Evolutionary conservation across 2,113 vertebrate genomes (phyloP).

Genomic region (Solenodon paradoxus): DNA sequence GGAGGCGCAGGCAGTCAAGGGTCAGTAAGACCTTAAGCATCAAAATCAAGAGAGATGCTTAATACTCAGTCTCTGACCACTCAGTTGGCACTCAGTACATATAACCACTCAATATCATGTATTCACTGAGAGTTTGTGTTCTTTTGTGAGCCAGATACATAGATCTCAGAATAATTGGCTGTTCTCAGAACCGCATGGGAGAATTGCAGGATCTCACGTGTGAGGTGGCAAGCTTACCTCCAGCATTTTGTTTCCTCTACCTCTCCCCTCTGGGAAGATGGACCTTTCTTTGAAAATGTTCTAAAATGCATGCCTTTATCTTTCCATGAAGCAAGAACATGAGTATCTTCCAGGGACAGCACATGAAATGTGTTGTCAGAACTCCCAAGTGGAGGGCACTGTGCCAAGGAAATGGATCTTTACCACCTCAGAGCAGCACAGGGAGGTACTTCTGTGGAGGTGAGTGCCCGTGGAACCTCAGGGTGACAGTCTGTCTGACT

Average conservation of each 20-base stretch:
- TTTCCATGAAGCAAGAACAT: neutral
- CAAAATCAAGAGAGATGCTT: neutral
- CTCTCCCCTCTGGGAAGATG: neutral
- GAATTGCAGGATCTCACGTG: neutral
- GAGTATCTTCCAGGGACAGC: neutral
- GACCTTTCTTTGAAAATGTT: neutral
- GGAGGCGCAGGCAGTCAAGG: neutral
- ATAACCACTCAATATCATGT: neutral
- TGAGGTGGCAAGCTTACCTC: neutral
- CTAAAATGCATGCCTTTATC: neutral
- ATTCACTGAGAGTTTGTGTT: neutral
- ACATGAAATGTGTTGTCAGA: neutral
- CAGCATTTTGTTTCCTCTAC: neutral
- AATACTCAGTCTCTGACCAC: too few relatives aligned
- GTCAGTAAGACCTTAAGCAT: neutral
- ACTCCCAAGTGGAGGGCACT: too few relatives aligned
- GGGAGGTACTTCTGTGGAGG: too few relatives aligned
- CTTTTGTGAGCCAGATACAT: neutral
- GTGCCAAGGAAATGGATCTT: neutral
- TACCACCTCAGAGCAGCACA: too few relatives aligned
- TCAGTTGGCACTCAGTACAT: too few relatives aligned
- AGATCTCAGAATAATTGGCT: neutral
- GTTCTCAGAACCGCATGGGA: neutral
- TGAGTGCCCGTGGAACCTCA: too few relatives aligned
- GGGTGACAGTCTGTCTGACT: accelerated